A percentile compares a stretch with the other conserved stretches of the same genome.
Conservation (phyloP, 2,113 vertebrate genomes). For the Pampusana beccarii region DNA sequence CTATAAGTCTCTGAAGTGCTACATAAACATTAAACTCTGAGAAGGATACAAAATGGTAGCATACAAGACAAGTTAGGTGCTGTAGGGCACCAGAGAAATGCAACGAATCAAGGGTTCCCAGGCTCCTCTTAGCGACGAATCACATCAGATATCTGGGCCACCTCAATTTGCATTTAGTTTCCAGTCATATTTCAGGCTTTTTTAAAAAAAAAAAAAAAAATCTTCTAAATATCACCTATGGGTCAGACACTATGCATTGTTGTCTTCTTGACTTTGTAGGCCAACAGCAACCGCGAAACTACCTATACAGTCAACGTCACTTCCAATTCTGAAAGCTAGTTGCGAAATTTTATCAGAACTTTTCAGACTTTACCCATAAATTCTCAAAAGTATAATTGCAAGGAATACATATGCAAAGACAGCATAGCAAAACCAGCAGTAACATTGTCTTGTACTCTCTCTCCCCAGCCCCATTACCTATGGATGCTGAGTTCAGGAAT, state of each 20-base stretch:
- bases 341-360: background rate
- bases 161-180: background rate
- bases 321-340: background rate
- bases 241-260: background rate
- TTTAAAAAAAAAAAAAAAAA: background rate
- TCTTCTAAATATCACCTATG: background rate
- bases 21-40: background rate
- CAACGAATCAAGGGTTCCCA: background rate
- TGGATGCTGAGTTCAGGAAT: background rate
- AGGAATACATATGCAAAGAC: background rate
- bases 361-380: background rate
- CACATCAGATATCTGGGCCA: background rate
- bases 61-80: background rate
- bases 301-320: background rate
- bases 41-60: background rate
- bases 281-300: background rate
- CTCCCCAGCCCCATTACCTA: background rate
- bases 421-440: background rate
- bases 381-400: background rate
- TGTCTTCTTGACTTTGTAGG: background rate
- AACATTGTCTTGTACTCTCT: background rate
- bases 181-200: background rate
- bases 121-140: background rate
- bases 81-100: background rate
- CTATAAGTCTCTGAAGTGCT: background rate